Percentiles rank a stretch among this genome's conserved stretches.
phyloP scores from a whole-genome alignment of 2,113 vertebrate genomes.

The Cromileptes altivelis region DNA sequence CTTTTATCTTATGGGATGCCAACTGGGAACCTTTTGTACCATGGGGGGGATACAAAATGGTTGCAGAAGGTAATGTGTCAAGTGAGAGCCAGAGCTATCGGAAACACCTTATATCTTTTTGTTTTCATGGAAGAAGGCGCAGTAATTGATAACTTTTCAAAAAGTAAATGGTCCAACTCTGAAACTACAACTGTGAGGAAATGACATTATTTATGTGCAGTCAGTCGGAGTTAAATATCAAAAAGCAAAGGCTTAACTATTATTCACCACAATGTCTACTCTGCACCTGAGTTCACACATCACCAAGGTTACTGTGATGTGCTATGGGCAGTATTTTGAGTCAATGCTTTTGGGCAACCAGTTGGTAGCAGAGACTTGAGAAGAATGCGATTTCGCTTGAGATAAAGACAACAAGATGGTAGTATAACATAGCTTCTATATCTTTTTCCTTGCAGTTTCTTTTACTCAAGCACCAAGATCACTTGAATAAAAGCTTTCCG shows the following conservation, averaged over 20 bases:
- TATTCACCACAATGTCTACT: conserved; percentile 57
- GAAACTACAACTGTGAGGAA: conserved; percentile 18
- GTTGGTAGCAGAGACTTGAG: neutral
- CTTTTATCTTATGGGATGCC: conserved; percentile 2
- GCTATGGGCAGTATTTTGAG: conserved; percentile 38
- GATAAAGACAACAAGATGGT: neutral
- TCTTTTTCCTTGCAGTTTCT: no score
- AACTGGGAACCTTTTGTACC: neutral
- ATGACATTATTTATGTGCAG: conserved; percentile 71
- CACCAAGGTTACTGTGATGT: conserved; percentile 24
- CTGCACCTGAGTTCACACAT: conserved; percentile 74
- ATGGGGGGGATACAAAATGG: neutral
- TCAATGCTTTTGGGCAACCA: conserved; percentile 28
- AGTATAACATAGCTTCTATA: no score
- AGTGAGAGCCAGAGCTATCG: neutral
- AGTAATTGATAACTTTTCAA: neutral
- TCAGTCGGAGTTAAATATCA: conserved; percentile 53
- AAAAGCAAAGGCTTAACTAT: conserved; percentile 39
- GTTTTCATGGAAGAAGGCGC: neutral
- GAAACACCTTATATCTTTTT: conserved; percentile 26
- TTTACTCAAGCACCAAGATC: no score
- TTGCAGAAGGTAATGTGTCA: neutral
- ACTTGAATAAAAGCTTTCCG: no score
- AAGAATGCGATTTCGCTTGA: neutral
- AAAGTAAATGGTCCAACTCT: conserved; percentile 29